Evolutionary conservation across 2,888 invertebrate species (phyloP), one percentile per base, ranked within the genome.

Genomic region (Nemotelus pantherinus): DNA sequence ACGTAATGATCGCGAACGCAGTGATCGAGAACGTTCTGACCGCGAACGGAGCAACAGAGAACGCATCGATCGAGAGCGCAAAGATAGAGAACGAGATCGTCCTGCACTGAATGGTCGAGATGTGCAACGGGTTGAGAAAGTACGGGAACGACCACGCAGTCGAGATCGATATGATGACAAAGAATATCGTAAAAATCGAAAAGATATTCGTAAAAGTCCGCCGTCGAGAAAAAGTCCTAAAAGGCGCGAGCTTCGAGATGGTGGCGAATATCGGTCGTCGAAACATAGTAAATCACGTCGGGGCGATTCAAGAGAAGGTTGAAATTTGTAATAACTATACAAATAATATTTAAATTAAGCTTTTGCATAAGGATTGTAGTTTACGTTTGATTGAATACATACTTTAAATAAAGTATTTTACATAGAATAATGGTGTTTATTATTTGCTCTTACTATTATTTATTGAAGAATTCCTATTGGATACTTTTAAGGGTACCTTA

Each of bases 341-440:
- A 25, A 25, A 25, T 25, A 25, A n/a, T 70, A 3, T 70, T 45
- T 70, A 53, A 43, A 47, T 70, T 25, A 25, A 25, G 41, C 55
- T 53, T 70, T 50, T 44, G 6, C 53, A 43, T 53, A 43, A 70
- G 53, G 10, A 43, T 70, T 43, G 70, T 70, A 70, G 44, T 70
- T 70, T 47, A 70, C 43, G 39, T 70, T 70, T 55, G 4, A 10
- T 39, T 55, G 50, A 10, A 60, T 25, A 43, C 68, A 50, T 48
- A 50, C 48, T 68, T 25, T 50, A 25, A 70, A 70, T 70, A 70
- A 70, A 70, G n/a, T 55, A 55, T 70, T 70, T 70, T 55, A 53
- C 47, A 67, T n/a, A 70, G 55, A 63, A 7, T 2, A 58, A 58
- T 58, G 1, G 9, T n/a, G 58, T 7, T 53, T 6, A 53, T 53